Evolutionary conservation across 2,888 invertebrate species (phyloP), one percentile per base, ranked within the genome.

Genomic region (Dasysyrphus albostriatus): DNA sequence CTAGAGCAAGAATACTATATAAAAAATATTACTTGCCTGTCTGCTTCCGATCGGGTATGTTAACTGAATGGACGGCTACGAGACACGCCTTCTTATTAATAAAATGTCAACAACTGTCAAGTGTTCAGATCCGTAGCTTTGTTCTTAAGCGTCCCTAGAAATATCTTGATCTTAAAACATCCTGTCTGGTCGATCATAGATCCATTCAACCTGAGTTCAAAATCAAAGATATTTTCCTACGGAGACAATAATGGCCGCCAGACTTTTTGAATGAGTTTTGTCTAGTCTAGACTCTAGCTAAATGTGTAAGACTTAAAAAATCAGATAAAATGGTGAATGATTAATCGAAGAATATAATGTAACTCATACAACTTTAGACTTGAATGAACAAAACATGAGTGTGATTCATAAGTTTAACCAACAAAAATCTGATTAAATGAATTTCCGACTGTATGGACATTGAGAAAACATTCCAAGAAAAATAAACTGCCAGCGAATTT

Each of bases 11-110:
- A 39, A 24, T 1, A 10, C 34, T 34, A 9, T 16, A 58, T 58
- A 58, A 19, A 37, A 6, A 39, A 59, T 34, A 59, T 19, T 39
- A 59, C 19, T 19, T 39, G 59, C 19, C 10, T 59, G 59, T 39
- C 10, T 59, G 39, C 39, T 59, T 59, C 39, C 12, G 19, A 59
- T 39, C 19, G 12, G 24, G 10, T 39, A 3, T 19, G 19, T 59
- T 56, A 56, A n/a, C n/a, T 56, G n/a, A 32, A 32, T 32, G n/a
- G 7, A 3, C 29, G 32, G 24, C 29, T 10, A 29, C 29, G n/a
- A n/a, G 54, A 59, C 58, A 37, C 37, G 34, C 58, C 58, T 37
- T 58, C 32, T 4, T 32, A 3, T 32, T 3, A 32, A 32, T n/a
- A n/a, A 5, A 32, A 32, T 32, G 32, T 32, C 32, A 32, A 32